Conservation (phyloP, 2,797 vertebrate species). For the Gila robusta region DNA sequence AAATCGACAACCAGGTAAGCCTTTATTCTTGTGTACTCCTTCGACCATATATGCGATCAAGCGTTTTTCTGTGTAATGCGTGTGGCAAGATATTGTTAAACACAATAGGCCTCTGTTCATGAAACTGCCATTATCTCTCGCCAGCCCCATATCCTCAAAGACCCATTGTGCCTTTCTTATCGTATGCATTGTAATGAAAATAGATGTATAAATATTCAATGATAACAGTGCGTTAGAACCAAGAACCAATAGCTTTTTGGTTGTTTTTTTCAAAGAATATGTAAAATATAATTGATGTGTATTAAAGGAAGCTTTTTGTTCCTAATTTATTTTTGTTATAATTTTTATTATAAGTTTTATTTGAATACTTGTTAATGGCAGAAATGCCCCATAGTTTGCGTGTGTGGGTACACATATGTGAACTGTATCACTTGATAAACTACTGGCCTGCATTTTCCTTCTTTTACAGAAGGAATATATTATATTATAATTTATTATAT, state of each 20-base stretch:
- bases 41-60: not conserved
- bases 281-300: not conserved
- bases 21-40: slow-evolving; percentile 54
- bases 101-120: slow-evolving; percentile 59
- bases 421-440: slow-evolving; percentile 43
- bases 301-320: not conserved
- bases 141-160: slow-evolving; percentile 26
- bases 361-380: slow-evolving; percentile 11
- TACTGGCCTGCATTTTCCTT: slow-evolving; percentile 39
- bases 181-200: not conserved
- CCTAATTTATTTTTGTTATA: not conserved
- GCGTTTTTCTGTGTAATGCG: slow-evolving; percentile 5
- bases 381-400: slow-evolving; percentile 4
- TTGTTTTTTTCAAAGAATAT: not conserved
- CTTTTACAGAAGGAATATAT: not conserved
- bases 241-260: not conserved
- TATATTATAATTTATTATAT: not conserved
- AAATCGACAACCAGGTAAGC: slow-evolving; percentile 76
- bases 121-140: slow-evolving; percentile 43
- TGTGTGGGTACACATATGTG: not conserved
- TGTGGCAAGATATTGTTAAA: slow-evolving; percentile 19
- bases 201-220: not conserved
- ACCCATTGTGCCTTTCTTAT: slow-evolving; percentile 13
- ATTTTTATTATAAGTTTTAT: not conserved
- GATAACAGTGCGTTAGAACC: not conserved